Base-by-base conservation (phyloP, 2,888 invertebrate genomes). In the Amblyjoppa fuscipennis region DNA sequence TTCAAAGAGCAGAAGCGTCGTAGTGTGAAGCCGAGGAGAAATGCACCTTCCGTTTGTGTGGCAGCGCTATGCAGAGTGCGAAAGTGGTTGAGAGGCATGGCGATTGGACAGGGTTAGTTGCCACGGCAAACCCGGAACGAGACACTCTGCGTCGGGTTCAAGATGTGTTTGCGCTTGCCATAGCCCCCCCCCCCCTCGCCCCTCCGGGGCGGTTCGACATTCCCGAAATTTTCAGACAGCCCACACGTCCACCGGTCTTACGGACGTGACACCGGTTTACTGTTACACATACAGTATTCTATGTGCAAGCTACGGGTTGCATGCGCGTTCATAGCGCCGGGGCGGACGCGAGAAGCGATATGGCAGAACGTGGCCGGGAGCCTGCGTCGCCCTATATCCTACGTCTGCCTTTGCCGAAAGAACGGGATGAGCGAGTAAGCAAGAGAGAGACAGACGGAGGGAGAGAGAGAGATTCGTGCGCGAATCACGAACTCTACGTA, bases 171-270 rank as follows among this genome's bases (percentile, higher is more conserved):
- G 66, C 68, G 74, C 41, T n/a, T 74, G 59, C 41, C 69, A 38
- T 45, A 56, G 68, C 41, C 41, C 1, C 11, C 41, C 41, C 71
- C 59, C 68, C 49, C 56, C 78, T 66, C 53, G 25, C 25, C 68
- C 56, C 61, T 82, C 80, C 68, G 71, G 75, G 85, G 83, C 80
- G 87, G 81, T 84, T 86, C 82, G 76, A 88, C 85, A 85, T 85
- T 85, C 85, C 76, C 80, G 76, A 85, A 85, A 85, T 83, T 83
- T 85, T 83, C 85, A 76, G 83, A 83, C 83, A 71, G 83, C 59
- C 82, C 84, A 84, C 73, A 84, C 76, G 80, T 81, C 84, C 51
- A 75, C 71, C 83, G 49, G 69, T 82, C 70, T 70, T 66, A 28
- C 56, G 76, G 74, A 81, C 84, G 84, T 77, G 81, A 81, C 73